phyloP scores from a whole-genome alignment of 2,113 vertebrate genomes.

The Takifugu bimaculatus region DNA sequence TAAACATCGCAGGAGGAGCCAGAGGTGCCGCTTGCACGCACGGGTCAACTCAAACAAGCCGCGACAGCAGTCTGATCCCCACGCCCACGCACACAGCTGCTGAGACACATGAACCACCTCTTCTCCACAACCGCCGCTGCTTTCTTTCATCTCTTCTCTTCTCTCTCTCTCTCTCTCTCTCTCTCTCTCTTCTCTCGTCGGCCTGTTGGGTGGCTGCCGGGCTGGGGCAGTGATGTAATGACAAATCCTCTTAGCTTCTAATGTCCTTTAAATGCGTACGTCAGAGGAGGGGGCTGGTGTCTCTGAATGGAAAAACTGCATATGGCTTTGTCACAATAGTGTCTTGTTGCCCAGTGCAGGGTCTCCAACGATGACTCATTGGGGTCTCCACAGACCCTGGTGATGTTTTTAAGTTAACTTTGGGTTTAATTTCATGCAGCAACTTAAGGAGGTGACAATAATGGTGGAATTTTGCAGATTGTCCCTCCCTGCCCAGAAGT shows the following conservation, averaged over 20 bases:
- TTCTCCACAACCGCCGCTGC: background rate
- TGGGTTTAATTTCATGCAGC: no score
- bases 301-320: background rate
- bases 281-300: conserved; percentile 26
- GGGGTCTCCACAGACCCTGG: no score
- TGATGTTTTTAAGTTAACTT: no score
- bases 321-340: background rate
- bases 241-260: conserved; percentile 80
- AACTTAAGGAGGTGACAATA: no score
- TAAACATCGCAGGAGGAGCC: background rate
- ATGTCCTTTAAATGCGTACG: conserved; percentile 75
- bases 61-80: conserved; percentile 18
- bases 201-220: conserved; percentile 16
- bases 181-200: conserved; percentile 6
- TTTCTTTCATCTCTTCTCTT: background rate
- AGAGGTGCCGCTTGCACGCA: conserved; percentile 17
- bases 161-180: conserved; percentile 1
- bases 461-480: no score
- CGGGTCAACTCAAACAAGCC: conserved; percentile 28
- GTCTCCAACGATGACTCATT: no score
- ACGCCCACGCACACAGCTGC: conserved; percentile 54
- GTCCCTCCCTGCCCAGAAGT: no score
- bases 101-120: background rate
- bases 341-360: background rate
- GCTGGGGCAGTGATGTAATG: conserved; percentile 62